Conservation (phyloP, 2,888 invertebrate genomes). For the Polymixis flavicincta region DNA sequence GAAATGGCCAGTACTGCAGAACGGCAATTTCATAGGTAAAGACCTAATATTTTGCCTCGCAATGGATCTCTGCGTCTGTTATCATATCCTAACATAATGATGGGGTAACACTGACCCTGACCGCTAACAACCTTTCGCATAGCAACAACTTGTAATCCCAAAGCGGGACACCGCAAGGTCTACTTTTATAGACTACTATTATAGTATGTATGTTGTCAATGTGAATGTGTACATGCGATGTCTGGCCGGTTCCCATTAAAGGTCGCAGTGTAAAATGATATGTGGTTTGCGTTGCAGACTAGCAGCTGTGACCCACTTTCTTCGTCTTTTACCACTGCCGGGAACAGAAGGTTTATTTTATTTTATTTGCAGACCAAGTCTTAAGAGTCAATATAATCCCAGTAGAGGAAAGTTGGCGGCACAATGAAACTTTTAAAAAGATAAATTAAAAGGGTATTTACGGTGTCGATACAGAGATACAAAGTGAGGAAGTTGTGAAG, state of each 20-base stretch:
- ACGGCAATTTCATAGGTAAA: too few species aligned
- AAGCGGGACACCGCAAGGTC: constrained; percentile 28
- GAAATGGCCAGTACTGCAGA: too few species aligned
- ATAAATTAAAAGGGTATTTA: constrained; percentile 5
- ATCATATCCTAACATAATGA: background rate
- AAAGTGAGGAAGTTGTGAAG: constrained; percentile 7
- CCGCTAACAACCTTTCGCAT: constrained; percentile 5
- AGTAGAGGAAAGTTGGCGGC: background rate
- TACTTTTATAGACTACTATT: constrained; percentile 18
- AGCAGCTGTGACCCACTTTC: constrained; percentile 64
- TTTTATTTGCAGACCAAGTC: constrained; percentile 18
- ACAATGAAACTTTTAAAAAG: constrained; percentile 20
- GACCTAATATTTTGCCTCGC: background rate
- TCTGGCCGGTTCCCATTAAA: constrained; percentile 61
- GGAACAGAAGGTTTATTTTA: constrained; percentile 38
- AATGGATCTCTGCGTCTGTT: background rate
- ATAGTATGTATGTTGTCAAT: constrained; percentile 14
- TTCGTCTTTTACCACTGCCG: constrained; percentile 51
- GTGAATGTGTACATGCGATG: constrained; percentile 30
- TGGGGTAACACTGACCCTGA: constrained; percentile 23
- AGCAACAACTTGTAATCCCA: constrained; percentile 5
- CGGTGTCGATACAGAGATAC: background rate
- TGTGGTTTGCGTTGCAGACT: constrained; percentile 44
- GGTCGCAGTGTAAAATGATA: constrained; percentile 58
- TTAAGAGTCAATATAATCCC: background rate